A percentile compares a stretch with the other conserved stretches of the same genome.
These are phyloP conservation scores for Tangachromis dhanisi DNA, from an alignment of 2,113 vertebrate species.

Conservation along the genomic window DNA sequence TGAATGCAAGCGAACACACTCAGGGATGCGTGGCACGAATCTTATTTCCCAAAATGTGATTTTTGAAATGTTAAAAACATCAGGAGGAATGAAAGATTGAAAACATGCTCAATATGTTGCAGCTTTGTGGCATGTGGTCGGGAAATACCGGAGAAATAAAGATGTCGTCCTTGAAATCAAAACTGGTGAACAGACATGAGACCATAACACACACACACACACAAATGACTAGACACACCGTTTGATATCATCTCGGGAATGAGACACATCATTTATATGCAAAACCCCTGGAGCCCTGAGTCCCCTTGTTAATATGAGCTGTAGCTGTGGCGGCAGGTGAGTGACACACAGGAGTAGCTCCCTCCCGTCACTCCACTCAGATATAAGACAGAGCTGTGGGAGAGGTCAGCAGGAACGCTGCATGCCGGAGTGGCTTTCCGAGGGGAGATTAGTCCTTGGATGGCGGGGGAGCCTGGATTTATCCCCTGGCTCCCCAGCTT, in stretches of 20 bases:
- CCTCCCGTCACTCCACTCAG: neutral
- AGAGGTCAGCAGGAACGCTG: constrained; percentile 47
- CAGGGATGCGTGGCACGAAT: neutral
- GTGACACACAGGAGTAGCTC: constrained; percentile 34
- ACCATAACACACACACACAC: neutral
- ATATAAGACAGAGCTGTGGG: constrained; percentile 13
- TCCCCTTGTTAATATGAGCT: constrained; percentile 61
- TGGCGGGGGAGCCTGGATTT: constrained; percentile 30
- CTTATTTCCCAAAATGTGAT: constrained; percentile 29
- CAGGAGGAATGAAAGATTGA: constrained; percentile 12
- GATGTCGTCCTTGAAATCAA: constrained; percentile 39
- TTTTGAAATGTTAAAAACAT: constrained; percentile 36
- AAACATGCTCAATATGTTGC: neutral
- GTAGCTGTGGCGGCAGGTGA: constrained; percentile 46
- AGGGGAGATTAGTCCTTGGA: constrained; percentile 49
- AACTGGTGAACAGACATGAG: neutral
- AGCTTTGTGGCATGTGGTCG: neutral
- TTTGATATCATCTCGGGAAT: constrained; percentile 45
- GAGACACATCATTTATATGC: constrained; percentile 67
- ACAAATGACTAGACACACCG: neutral
- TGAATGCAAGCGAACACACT: neutral
- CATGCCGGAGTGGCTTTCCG: constrained; percentile 36
- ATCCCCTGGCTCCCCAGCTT: constrained; percentile 39
- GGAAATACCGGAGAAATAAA: constrained; percentile 16
- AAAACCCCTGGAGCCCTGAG: constrained; percentile 46